These are phyloP conservation scores for Linyphia triangularis DNA, from an alignment of 2,888 invertebrate genomes.

Conservation along the genomic window DNA sequence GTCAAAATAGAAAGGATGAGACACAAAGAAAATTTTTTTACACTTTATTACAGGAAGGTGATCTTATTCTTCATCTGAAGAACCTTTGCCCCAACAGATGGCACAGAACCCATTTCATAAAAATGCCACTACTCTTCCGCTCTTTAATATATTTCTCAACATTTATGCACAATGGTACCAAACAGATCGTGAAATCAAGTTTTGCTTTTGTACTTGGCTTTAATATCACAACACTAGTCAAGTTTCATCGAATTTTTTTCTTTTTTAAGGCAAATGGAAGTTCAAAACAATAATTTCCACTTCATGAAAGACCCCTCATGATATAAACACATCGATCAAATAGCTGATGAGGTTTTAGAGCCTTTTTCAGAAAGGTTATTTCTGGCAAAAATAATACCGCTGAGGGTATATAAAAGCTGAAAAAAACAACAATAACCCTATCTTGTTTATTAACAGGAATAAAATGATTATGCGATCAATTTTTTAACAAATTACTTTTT, in stretches of 20 bases:
- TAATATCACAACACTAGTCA: conserved; percentile 25
- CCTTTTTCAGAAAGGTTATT: not conserved
- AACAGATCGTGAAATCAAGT: not conserved
- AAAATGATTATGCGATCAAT: not conserved
- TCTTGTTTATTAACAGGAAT: not conserved
- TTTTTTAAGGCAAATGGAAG: not conserved
- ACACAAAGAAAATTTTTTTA: conserved; percentile 22
- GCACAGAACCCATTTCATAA: not conserved
- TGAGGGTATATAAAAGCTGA: not conserved
- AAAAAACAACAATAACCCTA: not conserved
- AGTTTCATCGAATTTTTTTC: not conserved
- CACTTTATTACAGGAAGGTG: conserved; percentile 61
- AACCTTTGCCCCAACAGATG: not conserved
- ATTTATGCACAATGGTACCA: not conserved
- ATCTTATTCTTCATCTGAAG: conserved; percentile 5
- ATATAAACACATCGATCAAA: not conserved
- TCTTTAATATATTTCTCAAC: not conserved
- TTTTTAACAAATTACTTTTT: not conserved
- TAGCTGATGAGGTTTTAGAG: too few relatives aligned
- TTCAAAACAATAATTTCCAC: not conserved
- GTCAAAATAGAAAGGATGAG: not conserved
- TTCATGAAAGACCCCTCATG: not conserved
- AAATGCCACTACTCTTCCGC: not conserved
- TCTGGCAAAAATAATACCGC: not conserved
- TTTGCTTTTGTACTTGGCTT: conserved; percentile 31